Evolutionary conservation across 1,140 invertebrate genomes (phyloP).

Genomic region (Contarinia nasturtii): DNA sequence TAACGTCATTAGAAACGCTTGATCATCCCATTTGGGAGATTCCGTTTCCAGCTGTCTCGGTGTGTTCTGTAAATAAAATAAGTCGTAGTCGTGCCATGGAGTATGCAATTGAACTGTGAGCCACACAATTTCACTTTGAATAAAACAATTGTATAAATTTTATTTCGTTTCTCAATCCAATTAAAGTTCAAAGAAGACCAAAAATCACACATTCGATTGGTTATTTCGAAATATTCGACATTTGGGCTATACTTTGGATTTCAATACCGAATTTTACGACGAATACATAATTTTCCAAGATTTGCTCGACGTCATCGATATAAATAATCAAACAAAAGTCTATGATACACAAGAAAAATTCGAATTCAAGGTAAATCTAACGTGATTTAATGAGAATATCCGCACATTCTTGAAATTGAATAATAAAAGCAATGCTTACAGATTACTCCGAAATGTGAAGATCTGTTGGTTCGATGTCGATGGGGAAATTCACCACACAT

Average conservation of each 20-base stretch:
- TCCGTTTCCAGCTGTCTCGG: slow-evolving; percentile 30
- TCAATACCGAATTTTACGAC: neutral
- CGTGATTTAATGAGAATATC: neutral
- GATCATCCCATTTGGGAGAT: slow-evolving; percentile 28
- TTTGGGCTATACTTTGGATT: neutral
- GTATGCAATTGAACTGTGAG: slow-evolving; percentile 21
- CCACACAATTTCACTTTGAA: no score
- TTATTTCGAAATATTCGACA: neutral
- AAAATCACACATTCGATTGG: neutral
- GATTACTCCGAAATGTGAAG: neutral
- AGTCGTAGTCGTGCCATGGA: slow-evolving; percentile 19
- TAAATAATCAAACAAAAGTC: neutral
- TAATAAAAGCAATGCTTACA: neutral
- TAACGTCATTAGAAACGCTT: slow-evolving; percentile 26
- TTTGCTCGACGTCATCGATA: neutral
- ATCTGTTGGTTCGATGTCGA: neutral
- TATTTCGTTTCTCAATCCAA: no score
- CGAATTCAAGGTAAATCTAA: neutral
- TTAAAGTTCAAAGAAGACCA: no score
- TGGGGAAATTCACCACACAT: neutral
- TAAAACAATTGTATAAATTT: no score
- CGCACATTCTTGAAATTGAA: neutral
- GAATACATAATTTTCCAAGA: neutral
- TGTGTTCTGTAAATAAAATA: slow-evolving; percentile 34
- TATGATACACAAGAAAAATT: neutral